phyloP scores from a whole-genome alignment of 1,140 invertebrate species.

The Caenorhabditis inopinata region DNA sequence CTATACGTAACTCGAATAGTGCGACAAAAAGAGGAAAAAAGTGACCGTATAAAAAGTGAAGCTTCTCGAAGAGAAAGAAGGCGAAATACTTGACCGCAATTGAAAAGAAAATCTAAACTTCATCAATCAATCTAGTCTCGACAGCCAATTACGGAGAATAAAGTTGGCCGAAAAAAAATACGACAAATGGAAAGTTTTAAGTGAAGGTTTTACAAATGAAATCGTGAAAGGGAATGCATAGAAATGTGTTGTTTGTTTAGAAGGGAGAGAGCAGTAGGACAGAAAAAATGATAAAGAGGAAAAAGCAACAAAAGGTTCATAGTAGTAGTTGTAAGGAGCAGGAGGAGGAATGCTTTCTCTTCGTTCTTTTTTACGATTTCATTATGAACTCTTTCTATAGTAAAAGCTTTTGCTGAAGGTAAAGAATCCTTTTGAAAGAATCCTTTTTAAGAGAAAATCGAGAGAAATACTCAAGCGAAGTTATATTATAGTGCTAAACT shows the following conservation, averaged over 20 bases:
- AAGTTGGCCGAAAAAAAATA: neutral
- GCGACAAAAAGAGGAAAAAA: neutral
- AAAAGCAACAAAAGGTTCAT: neutral
- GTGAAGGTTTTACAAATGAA: neutral
- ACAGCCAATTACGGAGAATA: neutral
- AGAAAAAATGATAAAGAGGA: neutral
- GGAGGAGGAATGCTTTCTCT: too few species aligned
- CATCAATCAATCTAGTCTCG: slow-evolving; percentile 7
- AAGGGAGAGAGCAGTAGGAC: neutral
- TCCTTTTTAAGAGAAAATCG: slow-evolving; percentile 2
- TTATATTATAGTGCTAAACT: neutral
- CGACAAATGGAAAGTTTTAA: neutral
- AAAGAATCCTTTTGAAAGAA: neutral
- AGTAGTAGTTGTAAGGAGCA: neutral
- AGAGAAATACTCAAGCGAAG: neutral
- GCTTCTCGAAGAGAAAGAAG: neutral
- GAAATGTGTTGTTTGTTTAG: neutral
- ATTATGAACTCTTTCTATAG: slow-evolving; percentile 25
- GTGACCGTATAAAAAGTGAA: neutral
- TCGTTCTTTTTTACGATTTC: slow-evolving; percentile 17
- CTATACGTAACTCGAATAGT: neutral
- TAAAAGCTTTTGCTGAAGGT: too few species aligned
- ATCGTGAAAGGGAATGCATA: neutral
- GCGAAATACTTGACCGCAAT: neutral
- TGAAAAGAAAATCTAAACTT: slow-evolving; percentile 1